Evolutionary conservation across 2,888 invertebrate genomes (phyloP).

Genomic region (Hirtodrosophila confusa): DNA sequence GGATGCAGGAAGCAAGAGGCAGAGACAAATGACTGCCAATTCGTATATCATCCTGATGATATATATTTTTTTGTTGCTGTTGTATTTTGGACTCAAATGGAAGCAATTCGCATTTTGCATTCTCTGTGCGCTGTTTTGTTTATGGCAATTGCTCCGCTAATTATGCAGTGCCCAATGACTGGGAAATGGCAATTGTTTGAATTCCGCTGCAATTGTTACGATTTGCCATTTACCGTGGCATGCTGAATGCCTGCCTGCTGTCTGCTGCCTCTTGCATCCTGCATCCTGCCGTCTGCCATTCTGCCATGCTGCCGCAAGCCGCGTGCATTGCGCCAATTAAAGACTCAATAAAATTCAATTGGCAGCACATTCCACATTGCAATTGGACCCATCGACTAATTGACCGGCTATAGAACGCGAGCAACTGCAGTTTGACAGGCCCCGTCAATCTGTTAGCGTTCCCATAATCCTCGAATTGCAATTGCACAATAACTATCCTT

Average conservation of each 20-base stretch:
- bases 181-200: conserved; percentile 46
- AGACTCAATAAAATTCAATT: conserved; percentile 76
- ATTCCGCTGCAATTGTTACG: conserved; percentile 59
- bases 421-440: conserved; percentile 22
- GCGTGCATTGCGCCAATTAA: conserved; percentile 65
- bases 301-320: conserved; percentile 32
- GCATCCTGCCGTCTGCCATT: background rate
- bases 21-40: conserved; percentile 48
- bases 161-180: conserved; percentile 59
- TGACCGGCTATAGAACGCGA: conserved; percentile 36
- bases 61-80: conserved; percentile 3
- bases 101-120: conserved; percentile 45
- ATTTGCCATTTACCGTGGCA: conserved; percentile 51
- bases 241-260: background rate
- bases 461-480: conserved; percentile 7
- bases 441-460: conserved; percentile 17
- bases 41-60: conserved; percentile 11
- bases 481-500: conserved; percentile 5
- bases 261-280: no score
- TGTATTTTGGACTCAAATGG: conserved; percentile 7
- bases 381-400: conserved; percentile 32
- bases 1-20: conserved; percentile 11
- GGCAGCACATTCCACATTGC: conserved; percentile 26
- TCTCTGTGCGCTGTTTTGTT: conserved; percentile 41
- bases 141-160: conserved; percentile 62